These are phyloP conservation scores for Dascyllus trimaculatus DNA, from an alignment of 2,113 vertebrate species.

Conservation along the genomic window DNA sequence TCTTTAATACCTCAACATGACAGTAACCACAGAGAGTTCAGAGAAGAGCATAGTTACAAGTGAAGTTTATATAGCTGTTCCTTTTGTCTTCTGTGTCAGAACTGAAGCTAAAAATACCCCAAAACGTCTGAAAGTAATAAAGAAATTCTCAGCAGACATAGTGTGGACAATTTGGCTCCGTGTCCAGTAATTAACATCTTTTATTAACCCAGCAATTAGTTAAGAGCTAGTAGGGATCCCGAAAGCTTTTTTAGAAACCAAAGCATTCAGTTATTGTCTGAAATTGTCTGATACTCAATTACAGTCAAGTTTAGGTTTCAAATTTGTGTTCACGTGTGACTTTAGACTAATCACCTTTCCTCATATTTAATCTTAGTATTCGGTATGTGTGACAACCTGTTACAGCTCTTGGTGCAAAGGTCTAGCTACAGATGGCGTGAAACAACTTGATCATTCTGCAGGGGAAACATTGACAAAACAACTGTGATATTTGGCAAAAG, in stretches of 20 bases:
- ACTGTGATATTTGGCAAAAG: conserved; percentile 63
- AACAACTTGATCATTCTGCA: conserved; percentile 21
- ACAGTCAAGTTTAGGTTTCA: too few relatives aligned
- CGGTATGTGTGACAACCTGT: too few relatives aligned
- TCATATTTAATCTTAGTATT: too few relatives aligned
- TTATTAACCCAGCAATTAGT: conserved; percentile 9
- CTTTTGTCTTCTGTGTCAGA: background rate
- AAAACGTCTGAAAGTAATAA: conserved; percentile 4
- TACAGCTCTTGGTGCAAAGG: background rate
- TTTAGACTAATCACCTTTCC: too few relatives aligned
- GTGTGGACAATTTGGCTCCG: background rate
- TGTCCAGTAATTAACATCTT: background rate
- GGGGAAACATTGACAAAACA: conserved; percentile 68
- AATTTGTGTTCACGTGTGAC: background rate
- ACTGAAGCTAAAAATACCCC: conserved; percentile 3
- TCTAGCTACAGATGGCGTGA: background rate
- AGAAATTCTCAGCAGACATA: background rate
- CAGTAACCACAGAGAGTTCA: too few relatives aligned
- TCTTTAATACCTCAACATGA: background rate
- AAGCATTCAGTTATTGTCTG: background rate
- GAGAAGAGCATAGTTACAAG: background rate
- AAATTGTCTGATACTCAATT: too few relatives aligned
- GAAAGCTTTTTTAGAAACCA: background rate
- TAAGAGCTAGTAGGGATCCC: background rate
- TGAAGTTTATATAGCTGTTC: background rate